Evolutionary conservation across 1,140 invertebrate genomes (phyloP).

Genomic region (Anastatus disparis): DNA sequence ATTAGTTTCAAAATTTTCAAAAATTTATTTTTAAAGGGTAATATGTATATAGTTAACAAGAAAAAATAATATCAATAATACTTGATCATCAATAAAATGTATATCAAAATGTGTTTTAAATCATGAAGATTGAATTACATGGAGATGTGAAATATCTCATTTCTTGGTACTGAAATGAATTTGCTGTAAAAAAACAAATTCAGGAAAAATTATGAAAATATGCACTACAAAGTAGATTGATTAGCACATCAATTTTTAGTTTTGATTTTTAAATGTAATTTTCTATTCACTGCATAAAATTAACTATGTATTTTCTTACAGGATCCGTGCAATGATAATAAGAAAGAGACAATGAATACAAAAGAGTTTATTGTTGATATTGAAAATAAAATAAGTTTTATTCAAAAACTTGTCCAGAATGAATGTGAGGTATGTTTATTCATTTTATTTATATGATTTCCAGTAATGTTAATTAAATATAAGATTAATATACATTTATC

Average conservation of each 20-base stretch:
- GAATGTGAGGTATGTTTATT: slow-evolving; percentile 25
- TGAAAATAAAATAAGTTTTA: slow-evolving; percentile 36
- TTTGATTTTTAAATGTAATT: background rate
- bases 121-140: slow-evolving; percentile 1
- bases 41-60: too few species aligned
- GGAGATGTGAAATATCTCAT: background rate
- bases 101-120: background rate
- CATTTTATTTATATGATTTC: background rate
- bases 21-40: too few species aligned
- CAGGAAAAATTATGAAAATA: background rate
- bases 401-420: slow-evolving; percentile 36
- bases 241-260: background rate
- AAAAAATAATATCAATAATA: too few species aligned
- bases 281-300: background rate
- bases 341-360: too few species aligned
- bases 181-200: background rate
- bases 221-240: slow-evolving; percentile 1
- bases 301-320: slow-evolving; percentile 12
- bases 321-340: slow-evolving; percentile 23
- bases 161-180: background rate
- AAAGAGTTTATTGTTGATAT: slow-evolving; percentile 22
- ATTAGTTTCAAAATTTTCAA: too few species aligned
- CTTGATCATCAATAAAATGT: background rate
- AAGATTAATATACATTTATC: background rate
- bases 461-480: background rate